phyloP scores from a whole-genome alignment of 2,113 vertebrate genomes.

The Peucedramus taeniatus region DNA sequence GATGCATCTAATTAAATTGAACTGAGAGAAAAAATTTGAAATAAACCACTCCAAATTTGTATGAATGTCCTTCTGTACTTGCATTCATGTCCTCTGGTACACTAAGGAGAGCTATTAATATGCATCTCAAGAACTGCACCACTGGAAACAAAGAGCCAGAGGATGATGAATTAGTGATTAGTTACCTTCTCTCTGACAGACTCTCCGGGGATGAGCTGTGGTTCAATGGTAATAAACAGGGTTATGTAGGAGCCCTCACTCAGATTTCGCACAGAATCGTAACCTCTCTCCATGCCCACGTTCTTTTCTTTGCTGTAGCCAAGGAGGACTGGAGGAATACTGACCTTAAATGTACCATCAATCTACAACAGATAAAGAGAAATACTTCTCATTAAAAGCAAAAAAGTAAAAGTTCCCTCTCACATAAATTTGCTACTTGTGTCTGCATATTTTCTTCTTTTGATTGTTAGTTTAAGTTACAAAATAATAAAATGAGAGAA shows the following conservation, averaged over 20 bases:
- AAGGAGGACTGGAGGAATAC: slow-evolving; percentile 88
- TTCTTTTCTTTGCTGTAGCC: slow-evolving; percentile 90
- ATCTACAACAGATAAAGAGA: slow-evolving; percentile 72
- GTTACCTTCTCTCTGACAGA: slow-evolving; percentile 87
- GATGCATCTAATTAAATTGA: neutral
- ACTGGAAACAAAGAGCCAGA: neutral
- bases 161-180: neutral
- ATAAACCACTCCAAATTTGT: neutral
- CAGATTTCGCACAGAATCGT: slow-evolving; percentile 73
- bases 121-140: neutral
- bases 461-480: neutral
- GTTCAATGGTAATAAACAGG: slow-evolving; percentile 92
- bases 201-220: slow-evolving; percentile 91
- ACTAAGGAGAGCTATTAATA: neutral
- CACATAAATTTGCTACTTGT: neutral
- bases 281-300: slow-evolving; percentile 71
- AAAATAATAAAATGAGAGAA: neutral
- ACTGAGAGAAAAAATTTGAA: neutral
- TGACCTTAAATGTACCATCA: slow-evolving; percentile 92
- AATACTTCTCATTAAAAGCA: neutral
- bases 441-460: neutral
- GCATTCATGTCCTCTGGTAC: neutral
- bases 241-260: slow-evolving; percentile 90
- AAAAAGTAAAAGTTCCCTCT: neutral
- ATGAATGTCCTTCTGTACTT: neutral